Base-by-base conservation (phyloP, 2,888 invertebrate genomes). In the Stomorhina lunata region DNA sequence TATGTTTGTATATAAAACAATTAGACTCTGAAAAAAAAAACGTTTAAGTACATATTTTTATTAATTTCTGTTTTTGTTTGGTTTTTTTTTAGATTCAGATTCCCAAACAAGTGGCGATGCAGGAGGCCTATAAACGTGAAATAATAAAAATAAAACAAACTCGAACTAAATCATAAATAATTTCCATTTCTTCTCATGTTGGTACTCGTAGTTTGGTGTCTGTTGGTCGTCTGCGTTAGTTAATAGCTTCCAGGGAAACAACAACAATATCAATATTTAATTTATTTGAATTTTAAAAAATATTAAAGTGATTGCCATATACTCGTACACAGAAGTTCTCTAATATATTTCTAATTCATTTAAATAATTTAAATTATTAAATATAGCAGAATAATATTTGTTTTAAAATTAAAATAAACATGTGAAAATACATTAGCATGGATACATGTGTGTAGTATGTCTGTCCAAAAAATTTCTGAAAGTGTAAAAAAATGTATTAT, bases 91-190 rank as follows among this genome's bases (percentile, higher is more conserved):
- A n/a, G n/a, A n/a, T 72, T 50, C 15, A 65, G 69, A 75, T 63
- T 50, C 15, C 45, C 29, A 7, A 75, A 66, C 61, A 69, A 80
- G 59, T 53, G 29, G 65, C 80, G 63, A 69, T 75, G 80, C 69
- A 71, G 80, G 80, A 80, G 80, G 17, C 57, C 73, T 43, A 25
- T 22, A 27, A n/a, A n/a, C n/a, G n/a, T n/a, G n/a, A n/a, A n/a
- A n/a, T n/a, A n/a, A n/a, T n/a, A n/a, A n/a, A 63, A 27, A 48
- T 17, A 34, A 29, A 10, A 17, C 32, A 61, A 29, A 12, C 48
- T 59, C 20, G n/a, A 43, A 37, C 20, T 20, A 29, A 40, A 29
- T 50, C 32, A 29, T 29, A 43, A 63, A 12, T 45, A 17, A 45
- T 37, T 27, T 32, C 9, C 10, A 17, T 59, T 6, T 40, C 4